Base-by-base conservation (phyloP, 1,140 invertebrate genomes). In the Heterodera schachtii region DNA sequence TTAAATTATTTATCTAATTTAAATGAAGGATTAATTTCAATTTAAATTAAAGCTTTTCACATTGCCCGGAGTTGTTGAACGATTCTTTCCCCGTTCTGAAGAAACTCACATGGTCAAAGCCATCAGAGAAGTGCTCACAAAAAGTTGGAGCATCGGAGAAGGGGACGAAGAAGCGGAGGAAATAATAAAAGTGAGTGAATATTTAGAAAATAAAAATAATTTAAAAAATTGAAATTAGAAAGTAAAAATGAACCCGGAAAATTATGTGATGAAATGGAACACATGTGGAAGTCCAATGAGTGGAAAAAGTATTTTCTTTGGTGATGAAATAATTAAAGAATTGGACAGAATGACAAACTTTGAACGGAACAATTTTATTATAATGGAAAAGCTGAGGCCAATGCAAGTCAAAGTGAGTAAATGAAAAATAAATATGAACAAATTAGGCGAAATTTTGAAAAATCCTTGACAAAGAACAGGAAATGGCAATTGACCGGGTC, bases 111-210 rank as follows among this genome's bases (percentile, higher is more conserved):
- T 76, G 19, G 43, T 19, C 9, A 76, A 2, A 76, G 43, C 43
- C 66, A 19, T 79, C 81, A 13, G 43, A 19, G 3, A 60, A 46
- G 67, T 81, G 3, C 7, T 60, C n/a, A 80, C n/a, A 73, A 78
- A 78, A 6, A 78, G 57, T 64, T 64, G 57, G 57, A 64, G 57
- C 57, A 64, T 64, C 19, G 57, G 57, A 19, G 19, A 64, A 64
- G 57, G 16, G 4, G 57, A 64, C 16, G 57, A 64, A 64, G 57
- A 64, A 64, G 57, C 57, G 13, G 57, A 64, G 11, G 57, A 64
- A 64, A 64, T 64, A 19, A 21, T n/a, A 64, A 31, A 31, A 31
- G 16, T 52, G 16, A 11, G 9, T 52, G 9, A 52, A 52, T 52
- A 7, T 52, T 71, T 31, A 31, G 31, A 52, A 52, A 52, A 8